phyloP scores from a whole-genome alignment of 2,797 vertebrate species.

The Simalia tracyae region DNA sequence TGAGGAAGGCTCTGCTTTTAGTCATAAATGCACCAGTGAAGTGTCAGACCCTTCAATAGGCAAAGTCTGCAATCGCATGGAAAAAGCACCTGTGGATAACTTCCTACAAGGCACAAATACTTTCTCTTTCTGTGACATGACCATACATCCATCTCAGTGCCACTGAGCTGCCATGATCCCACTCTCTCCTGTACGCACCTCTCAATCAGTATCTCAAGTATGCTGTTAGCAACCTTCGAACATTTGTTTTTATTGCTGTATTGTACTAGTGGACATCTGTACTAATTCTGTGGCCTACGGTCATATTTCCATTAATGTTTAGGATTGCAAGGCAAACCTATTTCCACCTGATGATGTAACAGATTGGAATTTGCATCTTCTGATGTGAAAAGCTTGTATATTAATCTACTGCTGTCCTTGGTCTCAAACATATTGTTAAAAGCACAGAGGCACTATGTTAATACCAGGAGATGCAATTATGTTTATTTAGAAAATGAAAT shows the following conservation, averaged over 20 bases:
- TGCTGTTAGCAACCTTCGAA: neutral
- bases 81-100: too few relatives aligned
- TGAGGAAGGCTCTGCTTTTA: too few relatives aligned
- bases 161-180: too few relatives aligned
- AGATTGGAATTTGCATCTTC: slow-evolving; percentile 60
- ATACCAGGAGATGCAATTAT: slow-evolving; percentile 44
- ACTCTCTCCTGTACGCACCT: too few relatives aligned
- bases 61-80: too few relatives aligned
- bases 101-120: too few relatives aligned
- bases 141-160: too few relatives aligned
- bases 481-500: slow-evolving; percentile 52
- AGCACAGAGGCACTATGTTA: slow-evolving; percentile 50
- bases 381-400: slow-evolving; percentile 47
- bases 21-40: too few relatives aligned
- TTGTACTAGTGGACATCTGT: slow-evolving; percentile 17
- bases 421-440: slow-evolving; percentile 56
- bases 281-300: slow-evolving; percentile 49
- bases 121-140: too few relatives aligned
- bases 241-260: neutral
- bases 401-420: slow-evolving; percentile 52
- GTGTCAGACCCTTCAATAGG: too few relatives aligned
- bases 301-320: slow-evolving; percentile 57
- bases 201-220: too few relatives aligned
- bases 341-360: slow-evolving; percentile 60
- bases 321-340: slow-evolving; percentile 53